Evolutionary conservation across 2,888 invertebrate genomes (phyloP), one percentile per base, ranked within the genome.

Genomic region (Perizoma flavofasciatum): DNA sequence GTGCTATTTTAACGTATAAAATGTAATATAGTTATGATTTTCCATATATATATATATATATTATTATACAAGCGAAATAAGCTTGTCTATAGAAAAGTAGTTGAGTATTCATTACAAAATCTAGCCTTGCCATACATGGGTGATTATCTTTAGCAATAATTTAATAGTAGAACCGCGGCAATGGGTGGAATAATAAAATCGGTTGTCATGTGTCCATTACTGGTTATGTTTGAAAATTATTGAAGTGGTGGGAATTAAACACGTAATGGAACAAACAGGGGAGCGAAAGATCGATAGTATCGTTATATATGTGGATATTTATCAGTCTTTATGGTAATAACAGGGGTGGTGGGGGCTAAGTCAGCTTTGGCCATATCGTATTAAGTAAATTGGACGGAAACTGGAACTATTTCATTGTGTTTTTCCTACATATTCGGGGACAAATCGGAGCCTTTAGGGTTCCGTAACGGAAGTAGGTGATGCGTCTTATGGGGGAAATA

Each of bases 301-400:
- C 65, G 67, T 72, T 69, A 72, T 75, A 67, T 76, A 74, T 78
- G 73, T 54, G 75, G 79, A 82, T 79, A 80, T 83, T 83, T 82
- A 82, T 83, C 82, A 78, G 78, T 73, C 77, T 83, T 80, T 81
- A 82, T 83, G 81, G 76, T 78, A 81, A 83, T 82, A 82, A 78
- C 76, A 68, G 55, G 66, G 66, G 66, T 50, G 65, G 62, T 11
- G 60, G 66, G 47, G 40, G 74, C 72, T 64, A 68, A 78, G 73
- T 77, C 77, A 77, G 76, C 72, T 63, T 59, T 61, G 69, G 75
- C 77, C 78, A 79, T 79, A 83, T 81, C 82, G 71, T 82, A 85
- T 87, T 85, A 87, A 83, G 84, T 82, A 86, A 87, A 86, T 87
- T 84, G 87, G 77, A 77, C 79, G 83, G 85, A 85, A 84, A 82